Conservation (phyloP, 2,113 vertebrate species). For the Terrapene triunguis region DNA sequence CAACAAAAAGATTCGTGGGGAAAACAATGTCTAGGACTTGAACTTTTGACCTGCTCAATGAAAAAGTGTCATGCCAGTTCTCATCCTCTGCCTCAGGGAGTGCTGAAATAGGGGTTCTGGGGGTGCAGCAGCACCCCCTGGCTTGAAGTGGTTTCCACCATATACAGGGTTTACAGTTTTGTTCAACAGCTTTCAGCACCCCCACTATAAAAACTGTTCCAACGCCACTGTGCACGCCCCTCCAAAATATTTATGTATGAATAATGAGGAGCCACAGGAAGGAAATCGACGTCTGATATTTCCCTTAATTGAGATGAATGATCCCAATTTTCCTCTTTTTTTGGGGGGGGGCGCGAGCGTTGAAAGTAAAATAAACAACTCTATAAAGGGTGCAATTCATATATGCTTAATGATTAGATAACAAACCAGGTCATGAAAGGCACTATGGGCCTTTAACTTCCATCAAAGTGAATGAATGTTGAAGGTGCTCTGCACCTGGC, state of each 20-base stretch:
- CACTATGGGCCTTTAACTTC: not conserved
- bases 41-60: slow-evolving; percentile 1
- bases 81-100: not conserved
- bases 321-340: slow-evolving; percentile 28
- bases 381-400: not conserved
- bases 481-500: not conserved
- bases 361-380: slow-evolving; percentile 29
- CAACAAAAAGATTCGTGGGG: not conserved
- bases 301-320: slow-evolving; percentile 68
- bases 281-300: slow-evolving; percentile 48
- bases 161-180: too few species aligned
- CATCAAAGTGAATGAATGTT: not conserved
- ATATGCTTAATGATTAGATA: not conserved
- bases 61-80: not conserved
- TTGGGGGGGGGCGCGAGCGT: not conserved
- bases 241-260: slow-evolving; percentile 69
- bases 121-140: too few species aligned
- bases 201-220: too few species aligned
- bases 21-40: not conserved
- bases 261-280: slow-evolving; percentile 54
- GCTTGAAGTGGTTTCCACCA: too few species aligned
- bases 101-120: too few species aligned
- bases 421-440: not conserved
- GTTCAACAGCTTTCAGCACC: too few species aligned
- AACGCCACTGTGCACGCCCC: not conserved